phyloP scores from a whole-genome alignment of 2,797 vertebrate species.

The Protonibea diacanthus region DNA sequence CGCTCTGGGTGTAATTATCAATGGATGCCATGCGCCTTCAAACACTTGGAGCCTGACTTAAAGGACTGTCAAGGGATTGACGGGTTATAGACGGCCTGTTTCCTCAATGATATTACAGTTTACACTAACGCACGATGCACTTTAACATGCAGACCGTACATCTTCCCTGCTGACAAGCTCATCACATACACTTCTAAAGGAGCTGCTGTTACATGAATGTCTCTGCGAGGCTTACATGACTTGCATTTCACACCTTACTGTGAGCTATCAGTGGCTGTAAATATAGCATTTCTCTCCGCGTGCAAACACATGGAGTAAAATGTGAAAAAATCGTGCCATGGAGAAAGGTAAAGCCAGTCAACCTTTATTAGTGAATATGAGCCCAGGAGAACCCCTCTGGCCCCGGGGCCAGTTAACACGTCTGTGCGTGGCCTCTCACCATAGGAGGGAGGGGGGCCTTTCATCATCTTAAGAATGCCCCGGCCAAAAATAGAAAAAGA shows the following conservation, averaged over 20 bases:
- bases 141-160: background rate
- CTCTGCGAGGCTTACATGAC: background rate
- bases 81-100: background rate
- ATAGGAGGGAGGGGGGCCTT: constrained; percentile 34
- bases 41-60: constrained; percentile 35
- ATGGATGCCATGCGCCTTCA: constrained; percentile 36
- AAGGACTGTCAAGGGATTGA: constrained; percentile 21
- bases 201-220: background rate
- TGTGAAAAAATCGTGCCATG: constrained; percentile 1
- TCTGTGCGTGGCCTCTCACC: constrained; percentile 62
- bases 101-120: background rate
- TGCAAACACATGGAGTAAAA: background rate
- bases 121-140: background rate
- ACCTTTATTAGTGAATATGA: constrained; percentile 46
- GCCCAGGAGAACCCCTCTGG: constrained; percentile 53
- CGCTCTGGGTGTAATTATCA: constrained; percentile 37
- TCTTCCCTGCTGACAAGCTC: background rate
- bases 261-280: background rate
- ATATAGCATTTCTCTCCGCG: constrained; percentile 2
- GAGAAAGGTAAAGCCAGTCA: constrained; percentile 10
- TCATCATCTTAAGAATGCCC: constrained; percentile 72
- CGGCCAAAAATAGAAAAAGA: constrained; percentile 76
- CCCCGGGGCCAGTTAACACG: constrained; percentile 57
- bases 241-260: background rate
- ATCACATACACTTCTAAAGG: background rate